Evolutionary conservation across 1,140 invertebrate genomes (phyloP).

Genomic region (Lethocerus indicus): DNA sequence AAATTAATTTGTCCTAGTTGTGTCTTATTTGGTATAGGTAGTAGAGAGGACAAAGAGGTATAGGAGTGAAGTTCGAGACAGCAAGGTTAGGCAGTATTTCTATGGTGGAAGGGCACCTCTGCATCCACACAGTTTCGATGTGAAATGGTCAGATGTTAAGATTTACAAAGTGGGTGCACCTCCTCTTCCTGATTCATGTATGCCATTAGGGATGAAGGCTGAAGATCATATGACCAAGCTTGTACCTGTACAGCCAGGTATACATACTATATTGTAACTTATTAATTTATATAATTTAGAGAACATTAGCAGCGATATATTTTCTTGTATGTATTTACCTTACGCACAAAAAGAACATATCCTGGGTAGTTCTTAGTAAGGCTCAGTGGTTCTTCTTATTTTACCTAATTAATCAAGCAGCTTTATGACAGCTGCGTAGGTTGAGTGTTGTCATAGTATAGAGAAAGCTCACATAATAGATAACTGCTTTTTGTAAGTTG

Average conservation of each 20-base stretch:
- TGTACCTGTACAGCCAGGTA: slow-evolving; percentile 55
- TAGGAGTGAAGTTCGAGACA: slow-evolving; percentile 58
- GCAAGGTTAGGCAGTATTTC: slow-evolving; percentile 83
- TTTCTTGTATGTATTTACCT: too few relatives aligned
- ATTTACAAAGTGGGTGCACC: slow-evolving; percentile 92
- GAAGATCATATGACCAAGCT: slow-evolving; percentile 87
- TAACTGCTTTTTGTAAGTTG: too few relatives aligned
- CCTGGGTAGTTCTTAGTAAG: too few relatives aligned
- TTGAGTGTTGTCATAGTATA: too few relatives aligned
- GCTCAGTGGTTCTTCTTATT: too few relatives aligned
- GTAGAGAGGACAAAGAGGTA: slow-evolving; percentile 62
- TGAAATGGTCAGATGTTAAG: slow-evolving; percentile 71
- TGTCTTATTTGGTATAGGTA: slow-evolving; percentile 38
- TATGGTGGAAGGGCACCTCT: slow-evolving; percentile 71
- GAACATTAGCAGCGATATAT: too few relatives aligned
- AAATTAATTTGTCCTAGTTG: too few relatives aligned
- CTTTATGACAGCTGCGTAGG: too few relatives aligned
- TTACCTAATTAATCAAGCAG: too few relatives aligned
- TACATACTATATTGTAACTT: background rate
- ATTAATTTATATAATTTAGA: too few relatives aligned
- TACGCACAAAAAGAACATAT: too few relatives aligned
- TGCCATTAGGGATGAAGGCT: slow-evolving; percentile 88
- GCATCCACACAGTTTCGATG: slow-evolving; percentile 84
- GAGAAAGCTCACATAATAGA: too few relatives aligned
- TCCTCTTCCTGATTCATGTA: slow-evolving; percentile 77